Evolutionary conservation across 2,888 invertebrate genomes (phyloP).

Genomic region (Cetonia aurata): DNA sequence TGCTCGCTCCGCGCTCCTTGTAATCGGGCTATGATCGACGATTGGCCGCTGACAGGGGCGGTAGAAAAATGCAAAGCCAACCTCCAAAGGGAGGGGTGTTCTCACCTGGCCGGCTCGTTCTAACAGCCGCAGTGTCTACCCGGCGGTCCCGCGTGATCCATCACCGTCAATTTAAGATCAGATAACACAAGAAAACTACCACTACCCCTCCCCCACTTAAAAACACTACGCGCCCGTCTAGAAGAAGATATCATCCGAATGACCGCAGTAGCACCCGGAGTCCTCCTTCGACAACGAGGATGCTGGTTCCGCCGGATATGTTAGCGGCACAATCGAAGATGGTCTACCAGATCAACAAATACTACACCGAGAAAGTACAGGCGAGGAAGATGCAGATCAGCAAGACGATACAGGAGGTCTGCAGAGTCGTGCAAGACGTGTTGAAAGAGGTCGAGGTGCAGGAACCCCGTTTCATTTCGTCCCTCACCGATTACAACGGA

Average conservation of each 20-base stretch:
- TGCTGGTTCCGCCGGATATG: constrained; percentile 94
- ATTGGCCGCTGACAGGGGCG: constrained; percentile 56
- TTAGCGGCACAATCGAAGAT: constrained; percentile 94
- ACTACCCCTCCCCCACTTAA: constrained; percentile 51
- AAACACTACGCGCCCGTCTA: constrained; percentile 37
- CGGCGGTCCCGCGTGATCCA: constrained; percentile 59
- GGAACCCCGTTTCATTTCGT: constrained; percentile 94
- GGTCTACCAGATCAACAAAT: constrained; percentile 95
- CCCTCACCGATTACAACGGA: constrained; percentile 89
- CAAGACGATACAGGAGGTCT: constrained; percentile 90
- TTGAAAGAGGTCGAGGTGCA: constrained; percentile 95
- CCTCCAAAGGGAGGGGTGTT: constrained; percentile 57
- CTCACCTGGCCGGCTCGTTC: constrained; percentile 49
- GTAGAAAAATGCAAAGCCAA: constrained; percentile 54
- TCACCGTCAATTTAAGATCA: constrained; percentile 56
- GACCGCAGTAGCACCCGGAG: constrained; percentile 55
- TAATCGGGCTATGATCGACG: constrained; percentile 50
- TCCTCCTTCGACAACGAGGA: constrained; percentile 66
- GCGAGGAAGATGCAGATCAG: constrained; percentile 86
- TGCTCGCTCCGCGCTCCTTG: constrained; percentile 11
- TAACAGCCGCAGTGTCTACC: constrained; percentile 58
- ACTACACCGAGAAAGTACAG: constrained; percentile 91
- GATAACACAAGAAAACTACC: constrained; percentile 49
- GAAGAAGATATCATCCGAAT: constrained; percentile 57
- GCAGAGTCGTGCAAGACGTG: constrained; percentile 93